These are phyloP conservation scores for Misgurnus anguillicaudatus DNA, from an alignment of 2,113 vertebrate genomes.

Conservation along the genomic window DNA sequence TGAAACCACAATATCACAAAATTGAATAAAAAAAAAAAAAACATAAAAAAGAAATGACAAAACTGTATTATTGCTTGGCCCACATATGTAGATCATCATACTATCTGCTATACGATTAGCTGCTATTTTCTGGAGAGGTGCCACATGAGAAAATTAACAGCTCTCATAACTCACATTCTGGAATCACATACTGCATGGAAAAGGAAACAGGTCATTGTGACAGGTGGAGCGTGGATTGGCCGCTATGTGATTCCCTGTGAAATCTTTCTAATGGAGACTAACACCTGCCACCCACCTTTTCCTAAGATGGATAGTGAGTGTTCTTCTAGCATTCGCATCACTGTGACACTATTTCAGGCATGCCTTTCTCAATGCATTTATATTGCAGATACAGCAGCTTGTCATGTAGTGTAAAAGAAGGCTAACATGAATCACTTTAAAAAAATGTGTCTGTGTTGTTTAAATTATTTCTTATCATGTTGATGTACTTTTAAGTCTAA, in stretches of 20 bases:
- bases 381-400: background rate
- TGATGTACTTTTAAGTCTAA: too few relatives aligned
- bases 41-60: conserved; percentile 34
- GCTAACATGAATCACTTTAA: background rate
- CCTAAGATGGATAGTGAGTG: background rate
- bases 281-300: conserved; percentile 27
- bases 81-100: too few relatives aligned
- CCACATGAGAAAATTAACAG: conserved; percentile 38
- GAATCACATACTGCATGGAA: conserved; percentile 12
- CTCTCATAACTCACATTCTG: background rate
- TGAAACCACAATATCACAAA: too few relatives aligned
- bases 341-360: background rate
- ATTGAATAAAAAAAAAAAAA: too few relatives aligned
- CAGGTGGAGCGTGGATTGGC: conserved; percentile 8
- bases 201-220: conserved; percentile 23
- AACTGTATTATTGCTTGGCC: background rate
- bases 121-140: conserved; percentile 9
- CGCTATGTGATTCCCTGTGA: conserved; percentile 29
- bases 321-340: conserved; percentile 3
- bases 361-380: background rate
- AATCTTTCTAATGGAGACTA: conserved; percentile 40
- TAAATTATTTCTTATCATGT: too few relatives aligned
- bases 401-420: background rate
- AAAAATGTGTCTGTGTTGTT: too few relatives aligned
- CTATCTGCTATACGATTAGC: too few relatives aligned